phyloP scores from a whole-genome alignment of 2,888 invertebrate genomes.

The Mimachlamys varia region DNA sequence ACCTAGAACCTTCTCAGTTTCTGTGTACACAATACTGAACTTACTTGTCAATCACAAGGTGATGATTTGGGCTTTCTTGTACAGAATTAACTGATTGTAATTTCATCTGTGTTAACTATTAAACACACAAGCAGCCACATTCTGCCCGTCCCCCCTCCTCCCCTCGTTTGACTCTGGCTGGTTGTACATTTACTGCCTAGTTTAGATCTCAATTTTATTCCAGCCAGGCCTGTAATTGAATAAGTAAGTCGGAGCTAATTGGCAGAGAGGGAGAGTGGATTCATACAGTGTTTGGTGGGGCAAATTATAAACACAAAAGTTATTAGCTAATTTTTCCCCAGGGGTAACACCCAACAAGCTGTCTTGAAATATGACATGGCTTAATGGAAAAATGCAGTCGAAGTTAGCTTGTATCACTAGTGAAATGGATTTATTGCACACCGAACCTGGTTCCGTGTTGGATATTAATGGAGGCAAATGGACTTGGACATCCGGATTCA shows the following conservation, averaged over 20 bases:
- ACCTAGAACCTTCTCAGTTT: not conserved
- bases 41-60: not conserved
- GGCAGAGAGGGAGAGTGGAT: slow-evolving; percentile 37
- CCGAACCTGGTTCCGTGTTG: slow-evolving; percentile 32
- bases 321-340: slow-evolving; percentile 57
- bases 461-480: slow-evolving; percentile 34
- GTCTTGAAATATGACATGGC: slow-evolving; percentile 49
- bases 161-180: not conserved
- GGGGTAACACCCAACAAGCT: slow-evolving; percentile 47
- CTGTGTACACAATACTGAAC: not conserved
- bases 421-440: slow-evolving; percentile 44
- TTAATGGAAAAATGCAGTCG: slow-evolving; percentile 50
- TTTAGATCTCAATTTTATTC: slow-evolving; percentile 48
- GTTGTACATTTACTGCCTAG: slow-evolving; percentile 10
- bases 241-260: slow-evolving; percentile 44
- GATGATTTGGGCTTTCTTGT: not conserved
- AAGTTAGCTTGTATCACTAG: slow-evolving; percentile 40
- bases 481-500: slow-evolving; percentile 31
- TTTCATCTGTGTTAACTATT: not conserved
- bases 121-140: slow-evolving; percentile 1
- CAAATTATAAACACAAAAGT: slow-evolving; percentile 51
- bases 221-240: slow-evolving; percentile 47
- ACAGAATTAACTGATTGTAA: slow-evolving; percentile 27
- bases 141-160: not conserved
- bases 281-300: slow-evolving; percentile 40